A percentile compares a stretch with the other conserved stretches of the same genome.
Evolutionary conservation across 1,140 invertebrate genomes (phyloP).

Genomic region (Helicorthomorpha holstii): DNA sequence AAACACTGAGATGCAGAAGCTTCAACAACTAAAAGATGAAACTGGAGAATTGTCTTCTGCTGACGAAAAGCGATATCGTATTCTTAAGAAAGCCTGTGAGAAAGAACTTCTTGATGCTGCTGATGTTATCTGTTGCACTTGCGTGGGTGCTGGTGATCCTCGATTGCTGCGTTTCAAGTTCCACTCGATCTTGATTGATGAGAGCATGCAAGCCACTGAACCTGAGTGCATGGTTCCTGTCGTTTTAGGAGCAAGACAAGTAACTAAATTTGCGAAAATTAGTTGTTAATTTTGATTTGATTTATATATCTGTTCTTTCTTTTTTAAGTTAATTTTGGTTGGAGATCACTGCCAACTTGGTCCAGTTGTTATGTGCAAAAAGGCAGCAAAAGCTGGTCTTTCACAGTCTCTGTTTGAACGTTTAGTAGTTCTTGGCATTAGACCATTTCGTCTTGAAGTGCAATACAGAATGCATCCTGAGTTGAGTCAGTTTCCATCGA

Average conservation of each 20-base stretch:
- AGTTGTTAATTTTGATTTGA: neutral
- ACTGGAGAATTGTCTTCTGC: conserved; percentile 74
- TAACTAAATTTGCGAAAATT: conserved; percentile 13
- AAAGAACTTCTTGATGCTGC: conserved; percentile 75
- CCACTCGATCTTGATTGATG: conserved; percentile 94
- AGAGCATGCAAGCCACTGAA: conserved; percentile 86
- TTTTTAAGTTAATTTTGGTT: conserved; percentile 46
- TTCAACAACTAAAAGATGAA: conserved; percentile 94
- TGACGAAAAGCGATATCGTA: conserved; percentile 88
- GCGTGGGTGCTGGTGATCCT: conserved; percentile 94
- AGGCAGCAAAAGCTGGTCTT: conserved; percentile 88
- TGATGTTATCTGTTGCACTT: conserved; percentile 98
- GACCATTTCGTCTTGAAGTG: conserved; percentile 88
- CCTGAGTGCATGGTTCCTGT: conserved; percentile 98
- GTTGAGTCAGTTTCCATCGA: conserved; percentile 90
- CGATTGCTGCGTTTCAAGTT: conserved; percentile 81
- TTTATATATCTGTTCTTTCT: conserved; percentile 5
- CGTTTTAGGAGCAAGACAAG: conserved; percentile 82
- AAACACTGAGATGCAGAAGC: conserved; percentile 67
- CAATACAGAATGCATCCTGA: conserved; percentile 99
- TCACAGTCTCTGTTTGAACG: conserved; percentile 96
- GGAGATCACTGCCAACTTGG: conserved; percentile 97
- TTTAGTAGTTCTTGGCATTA: conserved; percentile 85
- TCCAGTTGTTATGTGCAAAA: conserved; percentile 99
- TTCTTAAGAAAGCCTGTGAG: conserved; percentile 80